Percentiles rank a stretch among this genome's conserved stretches.
Evolutionary conservation across 2,888 invertebrate species (phyloP).

Genomic region (Noctua janthe): DNA sequence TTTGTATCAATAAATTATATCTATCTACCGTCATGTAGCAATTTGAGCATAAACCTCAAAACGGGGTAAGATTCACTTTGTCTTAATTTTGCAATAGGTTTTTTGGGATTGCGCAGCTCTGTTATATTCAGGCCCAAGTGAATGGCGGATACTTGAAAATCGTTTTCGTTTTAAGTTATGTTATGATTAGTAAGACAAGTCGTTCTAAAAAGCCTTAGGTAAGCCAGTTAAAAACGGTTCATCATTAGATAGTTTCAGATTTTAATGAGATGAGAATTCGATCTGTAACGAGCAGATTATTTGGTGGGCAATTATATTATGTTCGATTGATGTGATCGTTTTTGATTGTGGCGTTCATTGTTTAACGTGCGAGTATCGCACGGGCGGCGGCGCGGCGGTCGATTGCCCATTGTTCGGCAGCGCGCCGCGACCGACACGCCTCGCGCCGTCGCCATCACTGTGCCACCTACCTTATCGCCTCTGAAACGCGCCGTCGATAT

Average conservation of each 20-base stretch:
- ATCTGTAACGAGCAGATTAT: slow-evolving; percentile 44
- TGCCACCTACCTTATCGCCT: slow-evolving; percentile 86
- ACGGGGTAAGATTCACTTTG: neutral
- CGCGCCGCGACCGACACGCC: slow-evolving; percentile 87
- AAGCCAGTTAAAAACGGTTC: neutral
- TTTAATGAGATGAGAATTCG: slow-evolving; percentile 30
- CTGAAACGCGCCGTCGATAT: slow-evolving; percentile 79
- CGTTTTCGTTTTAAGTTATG: neutral
- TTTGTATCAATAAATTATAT: neutral
- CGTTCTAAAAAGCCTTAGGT: neutral
- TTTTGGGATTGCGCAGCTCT: neutral
- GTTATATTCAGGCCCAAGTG: neutral
- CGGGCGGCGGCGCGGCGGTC: slow-evolving; percentile 74
- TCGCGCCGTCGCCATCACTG: slow-evolving; percentile 83
- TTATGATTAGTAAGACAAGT: neutral
- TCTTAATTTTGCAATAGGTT: neutral
- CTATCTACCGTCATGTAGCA: neutral
- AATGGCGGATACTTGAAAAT: neutral
- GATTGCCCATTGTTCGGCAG: slow-evolving; percentile 87
- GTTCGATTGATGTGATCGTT: slow-evolving; percentile 60
- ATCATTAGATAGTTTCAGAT: neutral
- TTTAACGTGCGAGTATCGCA: slow-evolving; percentile 65
- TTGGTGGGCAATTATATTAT: slow-evolving; percentile 49
- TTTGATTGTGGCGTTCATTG: slow-evolving; percentile 64
- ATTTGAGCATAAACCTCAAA: neutral